A percentile compares a stretch with the other conserved stretches of the same genome.
phyloP scores from a whole-genome alignment of 2,797 vertebrate genomes.

The Gambusia yucatana region DNA sequence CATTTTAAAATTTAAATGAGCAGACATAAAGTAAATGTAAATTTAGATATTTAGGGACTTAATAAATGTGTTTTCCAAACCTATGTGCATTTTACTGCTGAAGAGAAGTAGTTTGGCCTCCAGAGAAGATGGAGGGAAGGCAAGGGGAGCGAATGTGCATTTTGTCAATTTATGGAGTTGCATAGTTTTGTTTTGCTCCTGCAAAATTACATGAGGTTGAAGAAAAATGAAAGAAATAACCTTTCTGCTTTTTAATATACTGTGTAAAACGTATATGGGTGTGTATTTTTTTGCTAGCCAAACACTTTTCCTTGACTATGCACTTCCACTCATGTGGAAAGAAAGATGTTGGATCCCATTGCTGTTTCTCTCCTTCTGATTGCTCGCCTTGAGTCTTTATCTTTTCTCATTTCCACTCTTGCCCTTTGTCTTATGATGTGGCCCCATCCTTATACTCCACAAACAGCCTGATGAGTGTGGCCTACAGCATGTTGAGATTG shows the following conservation, averaged over 20 bases:
- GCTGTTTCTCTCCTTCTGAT: slow-evolving; percentile 49
- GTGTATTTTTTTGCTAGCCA: slow-evolving; percentile 18
- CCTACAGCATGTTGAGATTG: slow-evolving; percentile 44
- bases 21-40: slow-evolving; percentile 41
- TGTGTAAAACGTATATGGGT: slow-evolving; percentile 23
- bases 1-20: slow-evolving; percentile 48
- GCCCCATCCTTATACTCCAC: slow-evolving; percentile 17
- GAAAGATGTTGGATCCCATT: slow-evolving; percentile 62
- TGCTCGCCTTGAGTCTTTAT: slow-evolving; percentile 48
- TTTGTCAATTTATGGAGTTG: slow-evolving; percentile 17
- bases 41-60: slow-evolving; percentile 24
- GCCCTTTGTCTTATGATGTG: slow-evolving; percentile 27
- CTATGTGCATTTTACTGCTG: slow-evolving; percentile 22
- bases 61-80: slow-evolving; percentile 13
- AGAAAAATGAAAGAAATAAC: slow-evolving; percentile 22
- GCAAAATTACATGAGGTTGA: slow-evolving; percentile 31
- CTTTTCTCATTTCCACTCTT: slow-evolving; percentile 33
- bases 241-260: slow-evolving; percentile 15
- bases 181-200: slow-evolving; percentile 31
- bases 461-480: slow-evolving; percentile 43
- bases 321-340: slow-evolving; percentile 25
- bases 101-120: slow-evolving; percentile 57
- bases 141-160: slow-evolving; percentile 36
- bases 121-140: slow-evolving; percentile 38
- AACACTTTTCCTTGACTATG: slow-evolving; percentile 44